Conservation (phyloP, 2,113 vertebrate species). For the Numenius arquata region DNA sequence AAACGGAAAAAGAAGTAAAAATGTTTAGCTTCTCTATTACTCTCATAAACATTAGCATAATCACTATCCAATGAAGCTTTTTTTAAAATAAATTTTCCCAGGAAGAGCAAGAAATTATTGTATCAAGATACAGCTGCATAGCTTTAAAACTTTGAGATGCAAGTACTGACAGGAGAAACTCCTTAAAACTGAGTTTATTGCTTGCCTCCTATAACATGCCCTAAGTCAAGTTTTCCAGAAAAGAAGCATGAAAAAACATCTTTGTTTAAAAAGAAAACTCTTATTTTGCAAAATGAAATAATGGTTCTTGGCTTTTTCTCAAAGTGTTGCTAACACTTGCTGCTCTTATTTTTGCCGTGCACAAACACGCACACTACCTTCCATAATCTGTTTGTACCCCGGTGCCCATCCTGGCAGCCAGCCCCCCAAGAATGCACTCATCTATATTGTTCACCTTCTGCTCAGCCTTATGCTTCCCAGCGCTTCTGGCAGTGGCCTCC, state of each 20-base stretch:
- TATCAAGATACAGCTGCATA: not conserved
- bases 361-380: not conserved
- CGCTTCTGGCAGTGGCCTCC: not conserved
- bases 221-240: no score
- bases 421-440: not conserved
- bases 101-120: not conserved
- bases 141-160: not conserved
- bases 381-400: fast-evolving
- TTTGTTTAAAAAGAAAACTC: not conserved
- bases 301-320: not conserved
- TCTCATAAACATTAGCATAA: not conserved
- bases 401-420: not conserved
- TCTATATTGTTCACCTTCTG: not conserved
- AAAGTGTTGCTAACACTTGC: not conserved
- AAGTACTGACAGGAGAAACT: not conserved
- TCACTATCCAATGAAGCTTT: not conserved
- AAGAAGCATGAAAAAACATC: not conserved
- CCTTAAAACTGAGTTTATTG: not conserved
- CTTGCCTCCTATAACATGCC: no score
- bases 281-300: not conserved
- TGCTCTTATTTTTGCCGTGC: not conserved
- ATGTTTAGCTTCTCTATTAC: not conserved
- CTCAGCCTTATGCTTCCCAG: not conserved
- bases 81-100: not conserved
- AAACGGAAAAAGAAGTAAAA: no score